These are phyloP conservation scores for Oscheius onirici DNA, from an alignment of 2,888 invertebrate genomes.

Conservation along the genomic window DNA sequence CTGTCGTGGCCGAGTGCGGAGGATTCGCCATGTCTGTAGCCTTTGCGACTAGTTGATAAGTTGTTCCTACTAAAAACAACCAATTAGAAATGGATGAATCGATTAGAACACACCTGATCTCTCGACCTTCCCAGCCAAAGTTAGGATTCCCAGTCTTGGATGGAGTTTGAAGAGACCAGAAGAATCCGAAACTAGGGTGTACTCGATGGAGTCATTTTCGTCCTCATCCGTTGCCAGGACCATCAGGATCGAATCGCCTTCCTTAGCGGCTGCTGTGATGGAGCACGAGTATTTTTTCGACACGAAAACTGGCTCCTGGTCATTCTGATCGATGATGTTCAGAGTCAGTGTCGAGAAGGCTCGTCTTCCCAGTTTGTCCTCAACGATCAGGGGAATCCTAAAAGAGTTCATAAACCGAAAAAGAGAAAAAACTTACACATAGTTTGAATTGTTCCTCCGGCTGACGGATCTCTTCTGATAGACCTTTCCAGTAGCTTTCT, in stretches of 20 bases:
- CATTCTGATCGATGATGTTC: slow-evolving; percentile 82
- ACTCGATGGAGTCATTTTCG: slow-evolving; percentile 45
- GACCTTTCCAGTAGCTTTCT: slow-evolving; percentile 54
- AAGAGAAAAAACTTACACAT: slow-evolving; percentile 38
- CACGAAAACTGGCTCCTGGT: slow-evolving; percentile 91
- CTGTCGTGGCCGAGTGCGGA: slow-evolving; percentile 81
- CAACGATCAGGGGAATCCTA: slow-evolving; percentile 31
- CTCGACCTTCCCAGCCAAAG: slow-evolving; percentile 36
- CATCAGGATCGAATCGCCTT: slow-evolving; percentile 54
- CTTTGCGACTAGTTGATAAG: slow-evolving; percentile 88
- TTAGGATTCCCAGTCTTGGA: slow-evolving; percentile 45
- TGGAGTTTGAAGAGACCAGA: slow-evolving; percentile 44
- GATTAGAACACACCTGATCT: slow-evolving; percentile 8
- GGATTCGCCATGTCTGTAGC: slow-evolving; percentile 85
- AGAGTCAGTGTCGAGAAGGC: slow-evolving; percentile 64
- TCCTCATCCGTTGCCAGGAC: slow-evolving; percentile 55
- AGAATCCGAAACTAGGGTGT: slow-evolving; percentile 35
- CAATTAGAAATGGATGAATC: no score
- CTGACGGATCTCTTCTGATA: slow-evolving; percentile 50
- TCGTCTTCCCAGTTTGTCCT: slow-evolving; percentile 42
- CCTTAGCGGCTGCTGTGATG: slow-evolving; percentile 44
- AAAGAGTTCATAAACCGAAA: not conserved
- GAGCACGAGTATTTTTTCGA: slow-evolving; percentile 48
- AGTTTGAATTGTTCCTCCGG: slow-evolving; percentile 37
- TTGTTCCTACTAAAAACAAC: slow-evolving; percentile 80